phyloP scores from a whole-genome alignment of 2,113 vertebrate genomes.

The Amia ocellicauda region DNA sequence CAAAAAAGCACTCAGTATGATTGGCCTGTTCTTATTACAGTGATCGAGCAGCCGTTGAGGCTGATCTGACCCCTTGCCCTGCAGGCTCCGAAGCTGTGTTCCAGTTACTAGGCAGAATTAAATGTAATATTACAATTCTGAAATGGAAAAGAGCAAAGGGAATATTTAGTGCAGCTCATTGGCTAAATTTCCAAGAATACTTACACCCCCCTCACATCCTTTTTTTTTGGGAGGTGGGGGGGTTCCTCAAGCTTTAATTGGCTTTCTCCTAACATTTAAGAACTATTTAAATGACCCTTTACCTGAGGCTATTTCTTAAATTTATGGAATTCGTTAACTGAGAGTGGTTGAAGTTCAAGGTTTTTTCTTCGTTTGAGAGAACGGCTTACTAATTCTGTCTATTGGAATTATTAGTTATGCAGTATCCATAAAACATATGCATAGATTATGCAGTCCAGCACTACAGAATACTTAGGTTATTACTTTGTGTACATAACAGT shows the following conservation, averaged over 20 bases:
- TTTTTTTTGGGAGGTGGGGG: conserved; percentile 15
- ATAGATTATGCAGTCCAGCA: too few relatives aligned
- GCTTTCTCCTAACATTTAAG: conserved; percentile 34
- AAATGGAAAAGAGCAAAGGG: neutral
- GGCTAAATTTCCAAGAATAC: too few relatives aligned
- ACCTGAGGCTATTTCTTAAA: too few relatives aligned
- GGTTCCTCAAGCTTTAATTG: conserved; percentile 39
- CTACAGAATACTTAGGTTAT: too few relatives aligned
- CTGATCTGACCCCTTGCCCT: neutral
- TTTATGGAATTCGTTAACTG: too few relatives aligned
- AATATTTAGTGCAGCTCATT: neutral
- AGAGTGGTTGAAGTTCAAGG: too few relatives aligned
- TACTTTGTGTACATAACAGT: too few relatives aligned
- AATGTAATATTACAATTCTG: neutral
- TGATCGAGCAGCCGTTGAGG: neutral
- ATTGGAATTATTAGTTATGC: too few relatives aligned
- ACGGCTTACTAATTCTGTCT: too few relatives aligned
- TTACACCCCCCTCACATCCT: neutral
- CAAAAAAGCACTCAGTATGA: neutral
- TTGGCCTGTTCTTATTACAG: conserved; percentile 13
- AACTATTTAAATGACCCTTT: too few relatives aligned
- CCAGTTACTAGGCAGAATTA: neutral
- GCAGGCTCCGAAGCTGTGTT: neutral
- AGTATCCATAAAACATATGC: too few relatives aligned
- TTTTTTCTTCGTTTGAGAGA: too few relatives aligned